Conservation (phyloP, 2,888 invertebrate genomes). For the Slavum lentiscoides region DNA sequence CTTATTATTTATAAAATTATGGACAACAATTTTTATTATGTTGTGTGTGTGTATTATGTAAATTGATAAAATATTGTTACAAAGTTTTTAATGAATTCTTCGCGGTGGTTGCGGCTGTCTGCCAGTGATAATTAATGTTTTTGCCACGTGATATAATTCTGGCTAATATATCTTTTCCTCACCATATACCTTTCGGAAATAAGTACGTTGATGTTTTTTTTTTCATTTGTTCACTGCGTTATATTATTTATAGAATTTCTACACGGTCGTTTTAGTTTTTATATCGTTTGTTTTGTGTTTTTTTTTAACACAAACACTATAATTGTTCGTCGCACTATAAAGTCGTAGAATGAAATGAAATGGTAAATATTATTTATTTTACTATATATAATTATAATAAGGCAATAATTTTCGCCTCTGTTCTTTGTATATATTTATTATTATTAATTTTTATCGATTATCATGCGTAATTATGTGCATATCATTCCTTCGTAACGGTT, state of each 20-base stretch:
- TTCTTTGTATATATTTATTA: no score
- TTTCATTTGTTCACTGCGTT: constrained; percentile 11
- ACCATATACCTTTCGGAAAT: not conserved
- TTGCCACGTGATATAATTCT: constrained; percentile 4
- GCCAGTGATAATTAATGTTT: constrained; percentile 5
- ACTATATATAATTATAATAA: no score
- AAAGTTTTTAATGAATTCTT: not conserved
- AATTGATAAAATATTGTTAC: not conserved
- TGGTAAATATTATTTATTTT: no score
- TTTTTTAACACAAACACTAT: not conserved
- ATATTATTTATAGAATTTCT: constrained; percentile 17
- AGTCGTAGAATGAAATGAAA: no score
- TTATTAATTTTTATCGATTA: no score
- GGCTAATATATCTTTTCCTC: constrained; percentile 2
- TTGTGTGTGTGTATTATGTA: no score
- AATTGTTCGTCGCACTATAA: no score
- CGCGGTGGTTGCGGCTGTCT: not conserved
- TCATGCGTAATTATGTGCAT: no score
- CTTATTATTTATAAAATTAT: no score
- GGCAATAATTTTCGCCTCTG: no score
- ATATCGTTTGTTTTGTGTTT: not conserved
- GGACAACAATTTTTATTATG: no score
- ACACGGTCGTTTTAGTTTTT: constrained; percentile 7
- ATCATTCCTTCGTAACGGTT: no score
- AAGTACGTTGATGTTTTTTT: not conserved